Evolutionary conservation across 2,888 invertebrate species (phyloP).

Genomic region (Melieria picta): DNA sequence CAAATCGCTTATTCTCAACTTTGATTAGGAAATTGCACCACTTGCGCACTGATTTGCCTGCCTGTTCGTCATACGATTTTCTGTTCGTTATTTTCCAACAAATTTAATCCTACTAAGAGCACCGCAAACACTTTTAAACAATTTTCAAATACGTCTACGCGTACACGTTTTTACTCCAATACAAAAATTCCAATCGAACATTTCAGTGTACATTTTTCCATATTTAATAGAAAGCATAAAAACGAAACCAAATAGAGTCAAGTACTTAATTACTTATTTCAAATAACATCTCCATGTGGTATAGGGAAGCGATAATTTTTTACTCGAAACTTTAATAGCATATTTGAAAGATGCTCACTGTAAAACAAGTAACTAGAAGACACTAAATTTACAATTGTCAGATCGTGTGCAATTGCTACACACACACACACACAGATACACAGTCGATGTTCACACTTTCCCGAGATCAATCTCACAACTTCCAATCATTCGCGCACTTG

Average conservation of each 20-base stretch:
- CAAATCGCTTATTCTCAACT: background rate
- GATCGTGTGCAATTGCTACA: too few relatives aligned
- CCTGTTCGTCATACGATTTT: background rate
- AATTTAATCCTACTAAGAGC: background rate
- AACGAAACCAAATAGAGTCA: background rate
- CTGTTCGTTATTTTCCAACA: too few relatives aligned
- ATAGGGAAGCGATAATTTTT: conserved; percentile 11
- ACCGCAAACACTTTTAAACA: background rate
- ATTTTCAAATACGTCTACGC: background rate
- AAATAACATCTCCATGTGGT: conserved; percentile 18
- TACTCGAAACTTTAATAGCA: conserved; percentile 8
- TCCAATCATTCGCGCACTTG: background rate
- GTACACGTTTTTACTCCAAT: background rate
- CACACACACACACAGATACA: too few relatives aligned
- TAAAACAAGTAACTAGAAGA: conserved; percentile 37
- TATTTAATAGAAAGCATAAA: conserved; percentile 1
- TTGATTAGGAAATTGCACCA: conserved; percentile 18
- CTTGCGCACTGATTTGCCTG: conserved; percentile 23
- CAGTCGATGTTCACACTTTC: too few relatives aligned
- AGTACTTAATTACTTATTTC: conserved; percentile 26
- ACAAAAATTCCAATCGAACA: background rate
- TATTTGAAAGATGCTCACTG: conserved; percentile 39
- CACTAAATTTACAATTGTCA: too few relatives aligned
- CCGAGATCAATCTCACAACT: conserved; percentile 30
- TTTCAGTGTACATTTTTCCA: conserved; percentile 10